phyloP scores from a whole-genome alignment of 2,888 invertebrate genomes.

The Orthosia gracilis region DNA sequence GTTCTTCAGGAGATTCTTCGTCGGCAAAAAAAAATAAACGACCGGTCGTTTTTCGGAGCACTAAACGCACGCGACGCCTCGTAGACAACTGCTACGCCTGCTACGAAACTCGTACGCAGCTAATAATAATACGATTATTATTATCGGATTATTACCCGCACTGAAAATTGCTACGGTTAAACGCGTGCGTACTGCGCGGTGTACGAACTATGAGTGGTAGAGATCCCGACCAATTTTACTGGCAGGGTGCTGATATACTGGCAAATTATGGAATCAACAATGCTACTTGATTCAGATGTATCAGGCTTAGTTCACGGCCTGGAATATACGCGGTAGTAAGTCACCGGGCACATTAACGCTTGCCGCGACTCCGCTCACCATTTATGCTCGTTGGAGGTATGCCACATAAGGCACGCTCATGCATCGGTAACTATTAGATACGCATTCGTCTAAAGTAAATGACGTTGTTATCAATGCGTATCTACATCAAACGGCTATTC shows the following conservation, averaged over 20 bases:
- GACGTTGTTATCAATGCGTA: slow-evolving; percentile 45
- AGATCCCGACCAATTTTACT: slow-evolving; percentile 74
- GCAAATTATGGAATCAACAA: slow-evolving; percentile 80
- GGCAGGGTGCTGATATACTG: slow-evolving; percentile 75
- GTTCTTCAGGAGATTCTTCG: slow-evolving; percentile 61
- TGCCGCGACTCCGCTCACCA: slow-evolving; percentile 7
- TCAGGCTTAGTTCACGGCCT: slow-evolving; percentile 63
- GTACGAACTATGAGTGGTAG: slow-evolving; percentile 79
- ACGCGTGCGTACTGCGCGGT: slow-evolving; percentile 81
- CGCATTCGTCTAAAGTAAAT: slow-evolving; percentile 26
- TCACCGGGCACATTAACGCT: slow-evolving; percentile 32
- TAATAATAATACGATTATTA: slow-evolving; percentile 76
- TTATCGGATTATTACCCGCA: slow-evolving; percentile 70
- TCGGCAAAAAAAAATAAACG: slow-evolving; percentile 59
- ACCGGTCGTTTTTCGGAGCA: slow-evolving; percentile 51
- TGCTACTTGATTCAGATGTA: slow-evolving; percentile 72
- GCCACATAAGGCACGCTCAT: slow-evolving; percentile 23
- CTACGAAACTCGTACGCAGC: slow-evolving; percentile 78
- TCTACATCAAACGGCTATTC: slow-evolving; percentile 4
- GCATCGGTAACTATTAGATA: slow-evolving; percentile 23
- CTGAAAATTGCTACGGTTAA: slow-evolving; percentile 70
- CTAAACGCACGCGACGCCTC: slow-evolving; percentile 71
- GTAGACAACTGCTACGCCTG: slow-evolving; percentile 82
- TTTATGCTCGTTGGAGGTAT: slow-evolving; percentile 27
- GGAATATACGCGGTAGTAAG: slow-evolving; percentile 54